A percentile compares a stretch with the other conserved stretches of the same genome.
Evolutionary conservation across 2,113 vertebrate species (phyloP).

Genomic region (Crotophaga sulcirostris): DNA sequence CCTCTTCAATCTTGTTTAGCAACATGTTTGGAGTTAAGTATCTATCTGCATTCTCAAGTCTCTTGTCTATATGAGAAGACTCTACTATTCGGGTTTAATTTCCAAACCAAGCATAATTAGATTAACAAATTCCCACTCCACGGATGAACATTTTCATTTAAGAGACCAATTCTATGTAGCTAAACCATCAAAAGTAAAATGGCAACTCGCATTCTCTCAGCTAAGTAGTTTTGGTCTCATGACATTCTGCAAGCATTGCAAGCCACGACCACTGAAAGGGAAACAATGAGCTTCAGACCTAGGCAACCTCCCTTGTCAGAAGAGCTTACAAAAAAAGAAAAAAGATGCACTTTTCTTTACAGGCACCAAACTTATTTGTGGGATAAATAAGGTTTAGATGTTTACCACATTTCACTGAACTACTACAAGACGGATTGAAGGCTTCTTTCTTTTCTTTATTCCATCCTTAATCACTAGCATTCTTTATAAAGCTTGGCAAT

Average conservation of each 20-base stretch:
- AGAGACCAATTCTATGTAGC: background rate
- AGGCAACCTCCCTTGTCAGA: background rate
- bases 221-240: background rate
- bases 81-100: background rate
- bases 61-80: background rate
- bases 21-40: background rate
- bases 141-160: background rate
- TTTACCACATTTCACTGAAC: background rate
- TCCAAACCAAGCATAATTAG: background rate
- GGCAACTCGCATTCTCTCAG: background rate
- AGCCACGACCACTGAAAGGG: background rate
- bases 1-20: background rate
- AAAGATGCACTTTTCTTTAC: background rate
- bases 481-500: background rate
- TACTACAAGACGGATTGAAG: background rate
- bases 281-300: background rate
- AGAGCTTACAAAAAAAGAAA: background rate
- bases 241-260: background rate
- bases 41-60: background rate
- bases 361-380: background rate
- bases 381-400: background rate
- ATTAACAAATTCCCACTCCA: background rate
- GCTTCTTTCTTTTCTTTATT: background rate
- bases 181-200: background rate
- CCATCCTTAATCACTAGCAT: background rate